A percentile compares a stretch with the other conserved stretches of the same genome.
These are phyloP conservation scores for Sinocyclocheilus grahami DNA, from an alignment of 2,113 vertebrate species.

Conservation along the genomic window DNA sequence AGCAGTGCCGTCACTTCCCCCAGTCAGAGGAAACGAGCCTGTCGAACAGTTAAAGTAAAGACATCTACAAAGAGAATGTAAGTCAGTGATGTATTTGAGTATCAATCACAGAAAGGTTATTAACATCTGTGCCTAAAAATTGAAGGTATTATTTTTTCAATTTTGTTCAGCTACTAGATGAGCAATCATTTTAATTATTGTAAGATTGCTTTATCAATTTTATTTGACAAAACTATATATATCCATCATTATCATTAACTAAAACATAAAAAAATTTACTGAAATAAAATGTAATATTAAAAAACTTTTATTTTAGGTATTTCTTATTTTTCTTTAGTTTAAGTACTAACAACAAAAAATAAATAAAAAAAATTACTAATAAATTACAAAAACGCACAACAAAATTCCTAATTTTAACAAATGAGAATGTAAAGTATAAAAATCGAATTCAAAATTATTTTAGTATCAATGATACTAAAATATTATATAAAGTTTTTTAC, in stretches of 20 bases:
- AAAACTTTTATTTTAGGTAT: background rate
- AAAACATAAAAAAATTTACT: background rate
- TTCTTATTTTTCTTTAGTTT: background rate
- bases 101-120: too few species aligned
- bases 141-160: background rate
- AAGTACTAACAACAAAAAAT: background rate
- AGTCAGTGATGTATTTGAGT: slow-evolving; percentile 49
- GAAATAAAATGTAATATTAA: background rate
- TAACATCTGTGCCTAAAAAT: background rate
- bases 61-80: slow-evolving; percentile 79
- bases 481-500: too few species aligned
- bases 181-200: background rate
- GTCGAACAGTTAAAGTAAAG: slow-evolving; percentile 76
- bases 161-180: background rate
- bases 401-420: background rate
- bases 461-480: background rate
- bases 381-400: background rate
- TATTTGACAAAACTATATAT: background rate
- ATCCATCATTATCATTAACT: background rate
- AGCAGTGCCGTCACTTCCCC: slow-evolving; percentile 47
- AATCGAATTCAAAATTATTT: background rate
- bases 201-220: background rate
- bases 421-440: background rate
- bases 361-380: too few species aligned
- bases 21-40: slow-evolving; percentile 69